phyloP scores from a whole-genome alignment of 2,888 invertebrate species.

The Ormyrus labotus region DNA sequence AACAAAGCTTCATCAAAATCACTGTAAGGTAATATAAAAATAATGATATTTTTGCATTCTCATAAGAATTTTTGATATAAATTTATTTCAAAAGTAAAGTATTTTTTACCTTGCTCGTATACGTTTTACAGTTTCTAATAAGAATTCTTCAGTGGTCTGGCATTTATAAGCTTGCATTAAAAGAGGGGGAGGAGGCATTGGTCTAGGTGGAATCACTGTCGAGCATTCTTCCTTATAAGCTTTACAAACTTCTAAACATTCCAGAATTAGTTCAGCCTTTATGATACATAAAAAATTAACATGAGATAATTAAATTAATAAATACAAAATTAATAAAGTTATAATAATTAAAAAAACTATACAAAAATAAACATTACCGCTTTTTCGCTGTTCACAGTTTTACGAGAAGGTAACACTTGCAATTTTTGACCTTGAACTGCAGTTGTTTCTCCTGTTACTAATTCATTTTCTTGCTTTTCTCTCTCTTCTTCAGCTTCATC shows the following conservation, averaged over 20 bases:
- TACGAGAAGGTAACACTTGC: constrained; percentile 89
- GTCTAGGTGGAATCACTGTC: constrained; percentile 77
- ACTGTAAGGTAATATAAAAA: constrained; percentile 75
- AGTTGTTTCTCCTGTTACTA: constrained; percentile 85
- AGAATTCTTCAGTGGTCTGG: constrained; percentile 85
- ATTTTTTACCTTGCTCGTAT: constrained; percentile 86
- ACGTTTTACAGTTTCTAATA: constrained; percentile 86
- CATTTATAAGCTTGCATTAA: constrained; percentile 89
- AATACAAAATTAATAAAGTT: constrained; percentile 8
- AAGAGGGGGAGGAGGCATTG: constrained; percentile 82
- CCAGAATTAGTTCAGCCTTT: constrained; percentile 92
- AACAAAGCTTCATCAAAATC: constrained; percentile 94
- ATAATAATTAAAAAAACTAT: not conserved
- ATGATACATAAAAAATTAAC: constrained; percentile 39
- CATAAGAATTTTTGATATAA: constrained; percentile 13
- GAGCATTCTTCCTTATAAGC: constrained; percentile 80
- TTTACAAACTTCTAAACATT: constrained; percentile 89
- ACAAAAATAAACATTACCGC: constrained; percentile 80
- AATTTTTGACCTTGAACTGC: constrained; percentile 84
- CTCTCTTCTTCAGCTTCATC: constrained; percentile 93
- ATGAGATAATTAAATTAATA: not conserved
- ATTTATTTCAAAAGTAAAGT: constrained; percentile 28
- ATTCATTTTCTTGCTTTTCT: constrained; percentile 83
- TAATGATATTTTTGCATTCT: constrained; percentile 23
- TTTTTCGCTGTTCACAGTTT: constrained; percentile 91